Evolutionary conservation across 2,888 invertebrate genomes (phyloP).

Genomic region (Aphodius granarius): DNA sequence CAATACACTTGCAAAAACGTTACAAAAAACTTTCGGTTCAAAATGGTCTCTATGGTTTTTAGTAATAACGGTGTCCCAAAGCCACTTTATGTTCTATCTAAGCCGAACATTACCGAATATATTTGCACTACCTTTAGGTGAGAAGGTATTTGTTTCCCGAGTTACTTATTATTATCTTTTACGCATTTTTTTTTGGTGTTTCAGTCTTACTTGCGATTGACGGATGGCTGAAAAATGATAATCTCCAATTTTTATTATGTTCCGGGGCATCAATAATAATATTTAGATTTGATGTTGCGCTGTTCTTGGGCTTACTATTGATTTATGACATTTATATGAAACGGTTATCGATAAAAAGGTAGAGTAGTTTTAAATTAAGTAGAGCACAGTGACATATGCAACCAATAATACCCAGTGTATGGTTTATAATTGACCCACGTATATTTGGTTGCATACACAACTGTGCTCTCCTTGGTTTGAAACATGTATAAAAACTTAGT

Average conservation of each 20-base stretch:
- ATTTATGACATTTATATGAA: slow-evolving; percentile 75
- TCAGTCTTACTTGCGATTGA: slow-evolving; percentile 83
- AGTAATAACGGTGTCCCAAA: slow-evolving; percentile 86
- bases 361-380: no score
- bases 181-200: slow-evolving; percentile 41
- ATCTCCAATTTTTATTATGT: slow-evolving; percentile 73
- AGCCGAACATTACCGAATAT: slow-evolving; percentile 94
- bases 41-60: slow-evolving; percentile 82
- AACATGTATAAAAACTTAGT: no score
- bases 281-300: slow-evolving; percentile 86
- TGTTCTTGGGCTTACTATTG: slow-evolving; percentile 84
- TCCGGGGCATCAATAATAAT: slow-evolving; percentile 89
- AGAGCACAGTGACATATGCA: no score
- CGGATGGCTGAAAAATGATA: slow-evolving; percentile 80
- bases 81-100: slow-evolving; percentile 97
- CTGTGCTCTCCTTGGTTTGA: no score
- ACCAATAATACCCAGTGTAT: no score
- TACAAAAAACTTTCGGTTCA: slow-evolving; percentile 77
- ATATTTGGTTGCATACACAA: no score
- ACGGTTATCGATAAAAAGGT: slow-evolving; percentile 70
- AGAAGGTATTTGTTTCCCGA: slow-evolving; percentile 39
- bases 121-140: slow-evolving; percentile 90
- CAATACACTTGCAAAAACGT: slow-evolving; percentile 70
- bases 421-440: no score
- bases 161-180: slow-evolving; percentile 19